Percentiles rank a stretch among this genome's conserved stretches.
phyloP scores from a whole-genome alignment of 2,797 vertebrate species.

The Darevskia mixta region DNA sequence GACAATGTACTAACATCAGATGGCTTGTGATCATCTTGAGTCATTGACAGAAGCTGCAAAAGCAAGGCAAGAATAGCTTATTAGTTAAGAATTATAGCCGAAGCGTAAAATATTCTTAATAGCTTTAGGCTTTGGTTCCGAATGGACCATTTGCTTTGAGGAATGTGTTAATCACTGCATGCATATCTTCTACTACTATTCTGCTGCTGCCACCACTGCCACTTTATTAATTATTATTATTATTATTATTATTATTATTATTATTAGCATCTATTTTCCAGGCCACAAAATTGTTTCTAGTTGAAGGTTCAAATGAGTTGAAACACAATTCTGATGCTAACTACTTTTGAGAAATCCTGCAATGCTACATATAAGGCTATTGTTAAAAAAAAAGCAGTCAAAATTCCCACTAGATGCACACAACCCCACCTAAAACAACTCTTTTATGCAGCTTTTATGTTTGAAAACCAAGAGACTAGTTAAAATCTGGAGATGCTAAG shows the following conservation, averaged over 20 bases:
- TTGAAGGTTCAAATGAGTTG: too few relatives aligned
- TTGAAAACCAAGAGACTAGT: not conserved
- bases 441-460: not conserved
- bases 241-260: too few relatives aligned
- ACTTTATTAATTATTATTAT: too few relatives aligned
- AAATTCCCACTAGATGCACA: not conserved
- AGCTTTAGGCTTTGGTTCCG: slow-evolving; percentile 16
- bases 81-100: slow-evolving; percentile 78
- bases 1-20: slow-evolving; percentile 91
- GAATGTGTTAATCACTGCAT: not conserved
- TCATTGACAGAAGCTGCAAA: slow-evolving; percentile 93
- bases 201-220: not conserved
- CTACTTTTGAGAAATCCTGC: not conserved
- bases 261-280: too few relatives aligned
- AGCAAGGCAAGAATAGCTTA: slow-evolving; percentile 84
- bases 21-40: slow-evolving; percentile 94
- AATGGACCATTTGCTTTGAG: slow-evolving; percentile 16
- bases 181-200: not conserved
- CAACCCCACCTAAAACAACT: not conserved
- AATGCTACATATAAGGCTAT: not conserved
- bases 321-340: not conserved
- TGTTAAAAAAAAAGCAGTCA: not conserved
- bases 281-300: too few relatives aligned
- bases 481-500: not conserved
- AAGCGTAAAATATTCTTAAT: slow-evolving; percentile 64